These are phyloP conservation scores for Phanerotoma sp. DNA, from an alignment of 2,888 invertebrate genomes.

Conservation along the genomic window DNA sequence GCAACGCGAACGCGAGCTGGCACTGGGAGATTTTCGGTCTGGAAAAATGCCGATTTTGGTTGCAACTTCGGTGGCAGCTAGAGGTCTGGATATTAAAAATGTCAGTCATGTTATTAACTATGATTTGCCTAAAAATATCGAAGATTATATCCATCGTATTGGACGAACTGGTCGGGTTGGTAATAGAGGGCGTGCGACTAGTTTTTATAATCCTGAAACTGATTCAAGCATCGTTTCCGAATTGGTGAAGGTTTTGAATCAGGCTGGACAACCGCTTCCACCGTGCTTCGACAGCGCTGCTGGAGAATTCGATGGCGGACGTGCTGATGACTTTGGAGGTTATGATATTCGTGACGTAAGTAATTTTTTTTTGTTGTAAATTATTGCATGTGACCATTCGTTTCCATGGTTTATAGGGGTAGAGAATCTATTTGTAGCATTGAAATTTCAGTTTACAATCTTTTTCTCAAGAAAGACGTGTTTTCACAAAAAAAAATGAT, in stretches of 20 bases:
- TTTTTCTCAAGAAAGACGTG: too few relatives aligned
- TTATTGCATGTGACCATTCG: neutral
- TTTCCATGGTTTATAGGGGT: too few relatives aligned
- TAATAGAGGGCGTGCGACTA: slow-evolving; percentile 82
- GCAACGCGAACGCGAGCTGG: slow-evolving; percentile 73
- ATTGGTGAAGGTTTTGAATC: slow-evolving; percentile 72
- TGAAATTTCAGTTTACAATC: slow-evolving; percentile 40
- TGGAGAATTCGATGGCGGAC: slow-evolving; percentile 49
- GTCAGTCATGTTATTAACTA: slow-evolving; percentile 90
- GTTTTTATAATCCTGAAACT: slow-evolving; percentile 69
- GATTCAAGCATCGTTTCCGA: slow-evolving; percentile 66
- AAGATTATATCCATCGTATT: slow-evolving; percentile 94
- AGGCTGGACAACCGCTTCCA: slow-evolving; percentile 80
- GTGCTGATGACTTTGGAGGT: slow-evolving; percentile 66
- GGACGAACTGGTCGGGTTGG: slow-evolving; percentile 95
- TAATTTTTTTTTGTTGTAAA: slow-evolving; percentile 27
- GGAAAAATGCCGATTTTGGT: slow-evolving; percentile 80
- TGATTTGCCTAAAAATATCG: slow-evolving; percentile 85
- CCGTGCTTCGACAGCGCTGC: slow-evolving; percentile 60
- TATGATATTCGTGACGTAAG: slow-evolving; percentile 69
- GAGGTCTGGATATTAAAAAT: slow-evolving; percentile 88
- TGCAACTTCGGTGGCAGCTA: slow-evolving; percentile 92
- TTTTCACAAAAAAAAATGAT: too few relatives aligned
- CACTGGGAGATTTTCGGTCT: slow-evolving; percentile 70
- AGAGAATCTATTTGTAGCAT: neutral